These are phyloP conservation scores for Petaurus breviceps DNA, from an alignment of 2,113 vertebrate species.

Conservation along the genomic window DNA sequence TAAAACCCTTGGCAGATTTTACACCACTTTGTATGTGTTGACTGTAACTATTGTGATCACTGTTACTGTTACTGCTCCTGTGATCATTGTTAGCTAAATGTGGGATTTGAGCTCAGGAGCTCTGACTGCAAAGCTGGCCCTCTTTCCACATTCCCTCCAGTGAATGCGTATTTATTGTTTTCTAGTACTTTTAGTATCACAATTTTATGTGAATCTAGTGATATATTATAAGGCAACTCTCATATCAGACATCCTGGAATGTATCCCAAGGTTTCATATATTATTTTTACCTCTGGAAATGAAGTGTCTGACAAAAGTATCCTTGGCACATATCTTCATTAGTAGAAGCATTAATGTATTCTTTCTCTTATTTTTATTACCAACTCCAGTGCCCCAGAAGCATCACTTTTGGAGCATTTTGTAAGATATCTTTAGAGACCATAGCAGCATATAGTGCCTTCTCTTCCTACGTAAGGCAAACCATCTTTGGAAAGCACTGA, in stretches of 20 bases:
- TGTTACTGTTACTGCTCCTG: neutral
- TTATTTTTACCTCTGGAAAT: constrained; percentile 51
- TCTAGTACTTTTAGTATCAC: neutral
- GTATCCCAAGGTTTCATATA: neutral
- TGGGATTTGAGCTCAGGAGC: neutral
- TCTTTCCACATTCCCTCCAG: neutral
- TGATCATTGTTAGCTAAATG: neutral
- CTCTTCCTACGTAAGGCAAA: neutral
- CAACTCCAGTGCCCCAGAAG: neutral
- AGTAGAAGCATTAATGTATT: neutral
- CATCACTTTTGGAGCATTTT: neutral
- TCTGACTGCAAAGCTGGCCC: neutral
- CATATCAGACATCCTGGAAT: constrained; percentile 8
- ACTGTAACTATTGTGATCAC: neutral
- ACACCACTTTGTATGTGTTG: neutral
- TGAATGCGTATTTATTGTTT: neutral
- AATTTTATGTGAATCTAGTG: neutral
- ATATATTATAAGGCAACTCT: neutral
- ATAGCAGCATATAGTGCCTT: neutral
- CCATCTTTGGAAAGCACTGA: neutral
- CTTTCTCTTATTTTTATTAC: neutral
- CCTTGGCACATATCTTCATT: constrained; percentile 1
- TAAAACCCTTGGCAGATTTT: neutral
- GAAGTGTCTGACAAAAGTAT: constrained; percentile 32
- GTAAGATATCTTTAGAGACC: neutral